Conservation (phyloP, 2,797 vertebrate genomes). For the Gambelia wislizenii region DNA sequence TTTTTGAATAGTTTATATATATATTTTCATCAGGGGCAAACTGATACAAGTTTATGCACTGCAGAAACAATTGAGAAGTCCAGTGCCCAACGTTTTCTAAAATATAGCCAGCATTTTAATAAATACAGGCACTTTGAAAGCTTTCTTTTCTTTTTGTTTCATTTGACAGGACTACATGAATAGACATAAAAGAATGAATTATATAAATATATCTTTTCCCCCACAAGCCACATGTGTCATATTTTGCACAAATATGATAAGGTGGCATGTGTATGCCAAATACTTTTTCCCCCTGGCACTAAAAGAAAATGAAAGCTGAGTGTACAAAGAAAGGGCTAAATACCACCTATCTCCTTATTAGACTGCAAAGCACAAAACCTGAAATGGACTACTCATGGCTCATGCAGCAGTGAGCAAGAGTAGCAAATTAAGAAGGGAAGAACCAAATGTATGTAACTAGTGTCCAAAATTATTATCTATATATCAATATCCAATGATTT, state of each 20-base stretch:
- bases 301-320: neutral
- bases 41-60: no score
- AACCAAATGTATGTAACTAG: no score
- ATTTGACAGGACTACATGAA: neutral
- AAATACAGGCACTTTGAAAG: no score
- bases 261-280: neutral
- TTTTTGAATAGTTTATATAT: no score
- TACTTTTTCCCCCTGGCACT: neutral
- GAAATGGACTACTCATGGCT: neutral
- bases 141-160: neutral
- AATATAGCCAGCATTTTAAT: no score
- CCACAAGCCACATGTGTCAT: neutral
- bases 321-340: neutral
- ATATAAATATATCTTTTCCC: neutral
- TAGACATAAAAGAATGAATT: neutral
- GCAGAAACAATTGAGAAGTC: no score
- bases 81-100: no score
- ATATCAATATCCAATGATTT: no score
- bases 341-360: neutral
- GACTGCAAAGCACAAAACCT: neutral
- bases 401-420: slow-evolving; percentile 4
- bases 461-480: no score
- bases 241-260: neutral
- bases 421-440: no score
- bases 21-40: no score